These are phyloP conservation scores for Eubasilissa splendida DNA, from an alignment of 2,888 invertebrate species.

Conservation along the genomic window DNA sequence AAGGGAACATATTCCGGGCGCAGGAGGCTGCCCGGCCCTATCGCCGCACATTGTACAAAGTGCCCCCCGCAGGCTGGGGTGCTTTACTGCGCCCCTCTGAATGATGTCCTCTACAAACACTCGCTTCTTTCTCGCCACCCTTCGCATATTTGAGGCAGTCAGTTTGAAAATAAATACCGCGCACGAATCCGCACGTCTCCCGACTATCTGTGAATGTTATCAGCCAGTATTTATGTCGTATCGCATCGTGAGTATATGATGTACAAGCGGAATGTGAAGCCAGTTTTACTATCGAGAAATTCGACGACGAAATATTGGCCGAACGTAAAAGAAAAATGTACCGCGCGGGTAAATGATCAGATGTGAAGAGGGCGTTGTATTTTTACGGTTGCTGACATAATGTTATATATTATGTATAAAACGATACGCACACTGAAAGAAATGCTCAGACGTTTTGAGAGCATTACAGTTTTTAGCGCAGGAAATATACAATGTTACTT, in stretches of 20 bases:
- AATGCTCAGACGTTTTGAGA: neutral
- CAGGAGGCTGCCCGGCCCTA: neutral
- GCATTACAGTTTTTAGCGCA: too few relatives aligned
- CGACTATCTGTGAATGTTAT: neutral
- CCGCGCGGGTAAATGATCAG: slow-evolving; percentile 31
- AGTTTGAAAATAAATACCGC: slow-evolving; percentile 3
- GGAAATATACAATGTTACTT: neutral
- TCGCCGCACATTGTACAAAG: slow-evolving; percentile 29
- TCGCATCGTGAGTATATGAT: neutral
- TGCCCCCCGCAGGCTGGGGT: slow-evolving; percentile 7
- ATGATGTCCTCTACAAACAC: slow-evolving; percentile 1
- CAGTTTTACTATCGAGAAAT: slow-evolving; percentile 33
- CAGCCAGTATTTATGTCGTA: slow-evolving; percentile 17
- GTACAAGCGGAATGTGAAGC: neutral
- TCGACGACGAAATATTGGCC: slow-evolving; percentile 41
- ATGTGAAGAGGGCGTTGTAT: slow-evolving; percentile 39
- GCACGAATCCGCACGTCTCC: slow-evolving; percentile 18
- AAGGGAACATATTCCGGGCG: neutral
- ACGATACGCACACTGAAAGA: neutral
- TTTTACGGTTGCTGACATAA: slow-evolving; percentile 27
- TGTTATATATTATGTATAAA: neutral
- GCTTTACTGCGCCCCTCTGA: neutral
- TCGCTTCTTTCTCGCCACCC: slow-evolving; percentile 12
- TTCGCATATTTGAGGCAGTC: slow-evolving; percentile 5
- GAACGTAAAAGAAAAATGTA: slow-evolving; percentile 41